These are phyloP conservation scores for Dendrolimus punctatus DNA, from an alignment of 1,140 invertebrate genomes.

Conservation along the genomic window DNA sequence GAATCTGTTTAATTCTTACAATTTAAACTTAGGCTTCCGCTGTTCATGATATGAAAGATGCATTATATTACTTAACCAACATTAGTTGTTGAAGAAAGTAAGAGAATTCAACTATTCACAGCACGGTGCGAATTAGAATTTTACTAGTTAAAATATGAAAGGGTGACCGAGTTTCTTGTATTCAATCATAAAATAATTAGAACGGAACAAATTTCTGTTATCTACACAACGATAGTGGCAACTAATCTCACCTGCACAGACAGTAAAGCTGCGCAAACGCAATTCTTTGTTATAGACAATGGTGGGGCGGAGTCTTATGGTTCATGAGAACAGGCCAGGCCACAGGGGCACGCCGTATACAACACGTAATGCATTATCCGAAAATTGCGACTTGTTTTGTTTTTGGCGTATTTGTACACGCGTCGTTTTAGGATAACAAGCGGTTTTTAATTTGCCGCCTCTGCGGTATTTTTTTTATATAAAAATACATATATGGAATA, in stretches of 20 bases:
- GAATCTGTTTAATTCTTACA: no score
- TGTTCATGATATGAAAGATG: no score
- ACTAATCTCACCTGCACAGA: conserved; percentile 13
- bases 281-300: conserved; percentile 17
- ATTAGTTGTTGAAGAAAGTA: no score
- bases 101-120: no score
- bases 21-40: no score
- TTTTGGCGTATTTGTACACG: neutral
- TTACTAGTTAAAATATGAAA: neutral
- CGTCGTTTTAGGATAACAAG: no score
- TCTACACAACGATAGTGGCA: conserved; percentile 11
- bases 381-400: neutral
- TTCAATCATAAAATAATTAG: conserved; percentile 17
- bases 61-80: no score
- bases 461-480: no score
- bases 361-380: conserved; percentile 15
- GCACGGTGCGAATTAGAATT: no score
- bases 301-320: conserved; percentile 8
- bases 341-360: conserved; percentile 13
- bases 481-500: no score
- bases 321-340: conserved; percentile 41
- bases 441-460: no score
- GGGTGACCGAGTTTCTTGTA: conserved; percentile 12
- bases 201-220: conserved; percentile 18
- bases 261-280: conserved; percentile 9